Evolutionary conservation across 2,888 invertebrate species (phyloP).

Genomic region (Drosophila setosimentum): DNA sequence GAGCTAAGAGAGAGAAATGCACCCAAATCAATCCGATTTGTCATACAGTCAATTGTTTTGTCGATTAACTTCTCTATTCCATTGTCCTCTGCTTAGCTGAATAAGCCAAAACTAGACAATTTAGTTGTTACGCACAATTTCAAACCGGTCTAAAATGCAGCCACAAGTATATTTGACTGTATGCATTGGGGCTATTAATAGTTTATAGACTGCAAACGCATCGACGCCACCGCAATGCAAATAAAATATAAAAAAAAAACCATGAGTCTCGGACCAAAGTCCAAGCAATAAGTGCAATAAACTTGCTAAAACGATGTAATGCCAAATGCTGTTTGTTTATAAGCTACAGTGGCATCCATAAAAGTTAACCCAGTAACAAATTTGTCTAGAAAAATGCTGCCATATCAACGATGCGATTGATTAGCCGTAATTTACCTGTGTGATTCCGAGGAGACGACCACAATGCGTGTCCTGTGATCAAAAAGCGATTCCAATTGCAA

Average conservation of each 20-base stretch:
- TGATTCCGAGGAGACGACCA: constrained; percentile 95
- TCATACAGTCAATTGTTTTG: not conserved
- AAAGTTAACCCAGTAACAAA: not conserved
- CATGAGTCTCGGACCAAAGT: constrained; percentile 57
- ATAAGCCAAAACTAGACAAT: not conserved
- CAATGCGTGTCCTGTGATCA: constrained; percentile 89
- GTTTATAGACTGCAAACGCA: constrained; percentile 43
- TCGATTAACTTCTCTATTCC: not conserved
- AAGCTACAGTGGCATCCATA: constrained; percentile 39
- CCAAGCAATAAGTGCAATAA: constrained; percentile 75
- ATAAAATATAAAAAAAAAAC: constrained; percentile 5
- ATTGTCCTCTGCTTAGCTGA: not conserved
- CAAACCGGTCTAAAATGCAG: constrained; percentile 2
- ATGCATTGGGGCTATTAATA: constrained; percentile 56
- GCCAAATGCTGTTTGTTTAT: constrained; percentile 38
- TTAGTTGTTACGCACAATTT: constrained; percentile 3
- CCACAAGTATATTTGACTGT: constrained; percentile 25
- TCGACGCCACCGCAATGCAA: constrained; percentile 44
- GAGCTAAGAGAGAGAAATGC: not conserved
- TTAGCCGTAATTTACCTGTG: constrained; percentile 86
- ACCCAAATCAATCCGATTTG: not conserved
- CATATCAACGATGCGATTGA: not conserved
- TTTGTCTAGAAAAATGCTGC: not conserved
- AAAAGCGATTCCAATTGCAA: constrained; percentile 90
- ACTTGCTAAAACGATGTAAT: constrained; percentile 50